Evolutionary conservation across 2,888 invertebrate species (phyloP), one percentile per base, ranked within the genome.

Genomic region (Mythimna pallens): DNA sequence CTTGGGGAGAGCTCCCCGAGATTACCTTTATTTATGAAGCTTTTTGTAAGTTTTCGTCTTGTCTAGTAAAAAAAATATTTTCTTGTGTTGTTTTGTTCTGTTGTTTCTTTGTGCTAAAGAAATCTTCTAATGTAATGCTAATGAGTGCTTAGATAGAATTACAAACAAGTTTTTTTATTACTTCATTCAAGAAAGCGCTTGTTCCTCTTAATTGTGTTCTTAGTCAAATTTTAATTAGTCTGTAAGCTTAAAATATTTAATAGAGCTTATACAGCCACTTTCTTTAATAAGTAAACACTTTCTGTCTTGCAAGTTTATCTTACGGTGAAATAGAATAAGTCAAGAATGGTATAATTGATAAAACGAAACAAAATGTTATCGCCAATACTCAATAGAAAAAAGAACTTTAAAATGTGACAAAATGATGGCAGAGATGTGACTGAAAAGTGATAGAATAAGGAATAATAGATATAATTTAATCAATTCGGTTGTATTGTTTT

Each of bases 21-120:
- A 80, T 80, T 80, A 80, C 80, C 78, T 80, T 80, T 80, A 80
- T 80, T 80, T 80, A 80, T 82, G 82, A 78, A 78, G 79, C 80
- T 73, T 80, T 80, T 80, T 78, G 82, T 82, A 80, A 78, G 80
- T 78, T 80, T 78, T 69, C 66, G 36, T 73, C 69, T 78, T 69
- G 30, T 66, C 78, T 73, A 82, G 68, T 63, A 68, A 72, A 76
- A 79, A 79, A 65, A 50, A 71, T 68, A 25, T 69, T 65, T 70
- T 61, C 20, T 58, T 55, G 40, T 64, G 10, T 67, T 65, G 25
- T 81, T 68, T 61, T 54, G 25, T 81, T 68, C 47, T 47, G 9
- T 20, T 67, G 47, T 8, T 61, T 54, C 55, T 76, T 63, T 59
- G 17, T 76, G 25, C 50, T 67, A 25, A 12, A 30, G 58, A 81